A percentile compares a stretch with the other conserved stretches of the same genome.
phyloP scores from a whole-genome alignment of 64 coral and sea anemone species.

The Pocillopora verrucosa region DNA sequence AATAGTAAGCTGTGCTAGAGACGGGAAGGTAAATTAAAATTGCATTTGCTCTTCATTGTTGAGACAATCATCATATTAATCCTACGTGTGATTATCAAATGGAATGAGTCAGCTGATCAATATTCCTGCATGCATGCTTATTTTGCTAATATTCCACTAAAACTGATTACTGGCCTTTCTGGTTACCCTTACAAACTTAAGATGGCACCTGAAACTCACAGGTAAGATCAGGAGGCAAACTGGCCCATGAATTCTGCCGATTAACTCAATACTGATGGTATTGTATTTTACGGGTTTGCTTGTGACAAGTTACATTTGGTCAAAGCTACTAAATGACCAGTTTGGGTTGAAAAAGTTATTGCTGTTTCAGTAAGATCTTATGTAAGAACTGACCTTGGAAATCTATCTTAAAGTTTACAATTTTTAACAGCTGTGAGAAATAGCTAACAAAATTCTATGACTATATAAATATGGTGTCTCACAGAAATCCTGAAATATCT shows the following conservation, averaged over 20 bases:
- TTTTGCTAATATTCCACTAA: not conserved
- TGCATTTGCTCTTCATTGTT: no score
- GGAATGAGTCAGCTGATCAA: not conserved
- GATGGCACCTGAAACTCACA: not conserved
- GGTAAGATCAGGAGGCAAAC: not conserved
- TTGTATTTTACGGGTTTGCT: no score
- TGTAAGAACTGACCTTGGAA: no score
- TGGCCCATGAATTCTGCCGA: not conserved
- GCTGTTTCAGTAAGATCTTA: no score
- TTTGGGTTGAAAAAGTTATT: no score
- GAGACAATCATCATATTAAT: not conserved
- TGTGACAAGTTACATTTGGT: no score
- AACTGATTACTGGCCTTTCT: not conserved
- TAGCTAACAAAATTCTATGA: no score
- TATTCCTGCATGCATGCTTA: not conserved
- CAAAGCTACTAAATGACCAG: no score
- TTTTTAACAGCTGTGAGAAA: no score
- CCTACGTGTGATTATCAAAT: not conserved
- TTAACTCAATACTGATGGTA: not conserved
- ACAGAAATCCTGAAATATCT: no score
- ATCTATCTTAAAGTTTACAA: no score
- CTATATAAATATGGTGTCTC: no score
- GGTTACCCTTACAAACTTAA: not conserved
- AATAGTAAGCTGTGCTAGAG: constrained; percentile 94
- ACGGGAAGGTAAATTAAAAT: constrained; percentile 81